These are phyloP conservation scores for Prunella fulvescens DNA, from an alignment of 2,113 vertebrate species.

Conservation along the genomic window DNA sequence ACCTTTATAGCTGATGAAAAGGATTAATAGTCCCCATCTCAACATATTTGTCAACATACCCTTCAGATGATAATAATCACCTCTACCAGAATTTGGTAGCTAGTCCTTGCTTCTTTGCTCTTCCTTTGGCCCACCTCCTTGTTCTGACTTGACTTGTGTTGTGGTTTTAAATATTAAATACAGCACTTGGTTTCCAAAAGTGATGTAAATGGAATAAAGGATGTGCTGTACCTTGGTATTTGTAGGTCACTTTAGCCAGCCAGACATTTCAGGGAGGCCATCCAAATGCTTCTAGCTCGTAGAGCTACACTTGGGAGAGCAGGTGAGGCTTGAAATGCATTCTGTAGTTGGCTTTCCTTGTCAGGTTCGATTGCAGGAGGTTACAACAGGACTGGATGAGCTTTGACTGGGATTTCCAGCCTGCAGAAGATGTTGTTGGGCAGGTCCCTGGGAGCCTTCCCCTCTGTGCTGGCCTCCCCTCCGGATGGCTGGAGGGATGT, in stretches of 20 bases:
- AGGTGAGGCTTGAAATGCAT: constrained; percentile 17
- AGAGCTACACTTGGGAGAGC: neutral
- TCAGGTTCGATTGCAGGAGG: constrained; percentile 47
- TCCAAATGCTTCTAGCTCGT: neutral
- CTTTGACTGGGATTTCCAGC: constrained; percentile 19
- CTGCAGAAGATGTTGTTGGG: neutral
- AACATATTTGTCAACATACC: neutral
- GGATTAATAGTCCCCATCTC: neutral
- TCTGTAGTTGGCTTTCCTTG: constrained; percentile 64
- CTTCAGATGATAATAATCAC: neutral
- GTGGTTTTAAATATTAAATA: neutral
- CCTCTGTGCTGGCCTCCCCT: neutral
- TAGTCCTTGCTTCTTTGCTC: neutral
- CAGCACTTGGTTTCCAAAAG: neutral
- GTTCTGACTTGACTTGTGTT: neutral
- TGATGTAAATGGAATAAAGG: neutral
- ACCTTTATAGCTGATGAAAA: neutral
- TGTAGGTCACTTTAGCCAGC: neutral
- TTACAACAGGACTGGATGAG: neutral
- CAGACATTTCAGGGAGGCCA: neutral
- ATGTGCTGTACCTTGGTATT: neutral
- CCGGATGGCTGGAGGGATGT: constrained; percentile 23
- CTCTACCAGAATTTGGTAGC: neutral
- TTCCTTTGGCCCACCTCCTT: neutral
- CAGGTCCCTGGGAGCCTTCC: neutral